These are phyloP conservation scores for Strigamia maritima DNA, from an alignment of 2,888 invertebrate genomes.

Conservation along the genomic window DNA sequence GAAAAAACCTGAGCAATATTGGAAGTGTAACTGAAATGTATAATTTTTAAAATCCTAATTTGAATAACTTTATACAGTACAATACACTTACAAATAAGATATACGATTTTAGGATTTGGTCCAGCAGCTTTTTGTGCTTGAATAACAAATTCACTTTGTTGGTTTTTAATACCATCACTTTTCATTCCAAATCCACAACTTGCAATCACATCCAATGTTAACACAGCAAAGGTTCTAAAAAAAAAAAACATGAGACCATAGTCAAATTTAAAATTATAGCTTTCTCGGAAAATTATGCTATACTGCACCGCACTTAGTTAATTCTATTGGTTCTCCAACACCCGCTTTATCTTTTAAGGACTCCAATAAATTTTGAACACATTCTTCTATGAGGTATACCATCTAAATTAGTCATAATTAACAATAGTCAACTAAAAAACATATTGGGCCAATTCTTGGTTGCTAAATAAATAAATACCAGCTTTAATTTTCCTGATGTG, in stretches of 20 bases:
- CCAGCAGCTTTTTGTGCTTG: background rate
- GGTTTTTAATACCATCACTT: constrained; percentile 31
- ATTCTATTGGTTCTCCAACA: background rate
- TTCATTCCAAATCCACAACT: constrained; percentile 38
- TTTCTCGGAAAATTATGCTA: background rate
- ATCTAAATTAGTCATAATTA: constrained; percentile 30
- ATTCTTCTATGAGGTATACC: constrained; percentile 42
- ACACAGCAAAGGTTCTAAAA: constrained; percentile 33
- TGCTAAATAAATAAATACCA: constrained; percentile 37
- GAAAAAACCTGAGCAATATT: background rate
- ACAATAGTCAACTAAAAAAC: background rate
- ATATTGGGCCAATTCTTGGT: no score
- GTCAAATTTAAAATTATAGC: background rate
- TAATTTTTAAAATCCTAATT: no score
- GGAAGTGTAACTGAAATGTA: background rate
- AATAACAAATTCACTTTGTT: constrained; percentile 20
- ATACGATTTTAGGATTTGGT: background rate
- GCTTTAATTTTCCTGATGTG: constrained; percentile 44
- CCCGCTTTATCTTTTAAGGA: background rate
- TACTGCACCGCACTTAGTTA: constrained; percentile 7
- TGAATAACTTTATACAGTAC: no score
- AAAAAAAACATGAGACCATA: background rate
- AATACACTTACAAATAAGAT: background rate
- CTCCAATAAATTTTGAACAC: constrained; percentile 34
- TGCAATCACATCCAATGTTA: constrained; percentile 38